Evolutionary conservation across 2,797 vertebrate species (phyloP).

Genomic region (Lateolabrax maculatus): DNA sequence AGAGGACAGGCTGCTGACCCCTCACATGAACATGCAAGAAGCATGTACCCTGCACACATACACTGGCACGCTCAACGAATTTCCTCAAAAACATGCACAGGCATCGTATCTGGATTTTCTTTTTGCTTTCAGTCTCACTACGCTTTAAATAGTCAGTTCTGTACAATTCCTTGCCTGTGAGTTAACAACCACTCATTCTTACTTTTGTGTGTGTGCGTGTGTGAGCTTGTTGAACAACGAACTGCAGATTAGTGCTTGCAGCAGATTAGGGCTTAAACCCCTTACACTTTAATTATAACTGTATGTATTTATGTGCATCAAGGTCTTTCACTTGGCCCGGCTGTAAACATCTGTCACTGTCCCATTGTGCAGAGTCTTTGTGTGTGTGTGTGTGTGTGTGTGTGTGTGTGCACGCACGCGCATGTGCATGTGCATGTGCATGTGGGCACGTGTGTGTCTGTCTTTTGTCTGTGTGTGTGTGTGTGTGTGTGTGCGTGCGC

Average conservation of each 20-base stretch:
- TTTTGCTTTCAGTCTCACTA: neutral
- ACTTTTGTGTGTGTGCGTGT: conserved; percentile 3
- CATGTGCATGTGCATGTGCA: too few relatives aligned
- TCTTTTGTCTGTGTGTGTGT: too few relatives aligned
- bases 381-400: conserved; percentile 10
- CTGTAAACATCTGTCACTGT: conserved; percentile 80
- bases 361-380: conserved; percentile 4
- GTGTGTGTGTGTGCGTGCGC: conserved; percentile 15
- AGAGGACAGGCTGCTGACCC: conserved; percentile 89
- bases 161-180: neutral
- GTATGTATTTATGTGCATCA: conserved; percentile 92
- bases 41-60: conserved; percentile 41
- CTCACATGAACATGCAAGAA: conserved; percentile 74
- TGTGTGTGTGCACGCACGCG: neutral
- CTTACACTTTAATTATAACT: conserved; percentile 97
- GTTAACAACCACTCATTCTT: conserved; percentile 7
- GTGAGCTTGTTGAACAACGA: conserved; percentile 36
- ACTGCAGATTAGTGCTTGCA: conserved; percentile 89
- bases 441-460: too few relatives aligned
- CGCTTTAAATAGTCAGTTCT: neutral
- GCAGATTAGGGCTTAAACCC: conserved; percentile 93
- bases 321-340: conserved; percentile 48
- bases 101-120: neutral
- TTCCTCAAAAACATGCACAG: conserved; percentile 5
- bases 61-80: neutral